phyloP scores from a whole-genome alignment of 2,113 vertebrate species.

The Desmodus rotundus region DNA sequence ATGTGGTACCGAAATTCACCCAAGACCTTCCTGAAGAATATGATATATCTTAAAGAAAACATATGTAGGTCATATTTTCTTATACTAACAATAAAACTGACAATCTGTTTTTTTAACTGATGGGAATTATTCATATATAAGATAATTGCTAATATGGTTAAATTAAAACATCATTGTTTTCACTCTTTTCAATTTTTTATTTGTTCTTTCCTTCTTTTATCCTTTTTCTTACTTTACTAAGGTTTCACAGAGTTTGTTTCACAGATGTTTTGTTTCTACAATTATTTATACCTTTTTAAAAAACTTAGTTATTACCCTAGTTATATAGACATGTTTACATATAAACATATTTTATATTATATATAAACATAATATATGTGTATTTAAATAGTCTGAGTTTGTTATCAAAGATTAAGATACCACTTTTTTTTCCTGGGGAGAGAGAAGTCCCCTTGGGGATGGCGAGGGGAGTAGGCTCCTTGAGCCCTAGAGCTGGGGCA shows the following conservation, averaged over 20 bases:
- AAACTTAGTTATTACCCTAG: background rate
- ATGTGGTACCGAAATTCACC: background rate
- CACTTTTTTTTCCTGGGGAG: conserved; percentile 73
- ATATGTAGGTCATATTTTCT: background rate
- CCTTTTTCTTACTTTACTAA: background rate
- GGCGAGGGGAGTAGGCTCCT: background rate
- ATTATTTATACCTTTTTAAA: background rate
- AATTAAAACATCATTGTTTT: background rate
- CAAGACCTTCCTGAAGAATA: background rate
- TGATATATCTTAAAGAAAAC: background rate
- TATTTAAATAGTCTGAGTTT: background rate
- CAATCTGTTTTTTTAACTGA: background rate
- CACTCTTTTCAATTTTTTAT: background rate
- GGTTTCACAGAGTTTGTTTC: background rate
- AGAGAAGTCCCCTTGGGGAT: conserved; percentile 10
- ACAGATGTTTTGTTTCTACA: background rate
- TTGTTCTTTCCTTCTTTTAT: background rate
- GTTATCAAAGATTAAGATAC: background rate
- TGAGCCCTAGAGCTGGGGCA: background rate
- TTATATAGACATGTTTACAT: too few relatives aligned
- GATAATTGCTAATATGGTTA: background rate
- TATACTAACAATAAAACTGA: background rate
- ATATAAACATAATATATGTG: background rate
- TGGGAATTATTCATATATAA: background rate
- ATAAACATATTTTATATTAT: too few relatives aligned